These are phyloP conservation scores for Orycteropus afer DNA, from an alignment of 2,113 vertebrate genomes.

Conservation along the genomic window DNA sequence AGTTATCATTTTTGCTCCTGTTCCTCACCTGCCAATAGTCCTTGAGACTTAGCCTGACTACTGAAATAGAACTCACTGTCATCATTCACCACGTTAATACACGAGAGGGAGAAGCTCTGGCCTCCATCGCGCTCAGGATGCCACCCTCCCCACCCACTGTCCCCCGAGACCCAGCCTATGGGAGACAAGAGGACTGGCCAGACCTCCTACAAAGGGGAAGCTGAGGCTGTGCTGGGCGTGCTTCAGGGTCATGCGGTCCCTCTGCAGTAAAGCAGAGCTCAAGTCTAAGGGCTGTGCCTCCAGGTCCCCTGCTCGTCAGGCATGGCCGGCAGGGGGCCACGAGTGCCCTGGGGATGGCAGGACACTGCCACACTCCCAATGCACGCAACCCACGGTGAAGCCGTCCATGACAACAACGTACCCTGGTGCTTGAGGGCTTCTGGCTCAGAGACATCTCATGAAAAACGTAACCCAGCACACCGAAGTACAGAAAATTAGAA, in stretches of 20 bases:
- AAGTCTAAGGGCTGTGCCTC: background rate
- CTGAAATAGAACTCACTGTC: too few species aligned
- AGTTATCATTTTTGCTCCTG: rapidly evolving
- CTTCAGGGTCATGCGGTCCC: background rate
- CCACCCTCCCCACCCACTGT: rapidly evolving
- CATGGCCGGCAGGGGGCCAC: too few species aligned
- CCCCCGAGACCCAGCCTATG: too few species aligned
- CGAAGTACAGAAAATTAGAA: background rate
- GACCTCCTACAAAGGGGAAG: background rate
- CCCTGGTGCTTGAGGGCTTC: background rate
- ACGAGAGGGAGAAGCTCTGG: background rate
- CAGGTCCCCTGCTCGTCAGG: too few species aligned
- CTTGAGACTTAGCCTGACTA: background rate
- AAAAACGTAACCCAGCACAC: background rate
- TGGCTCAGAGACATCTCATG: rapidly evolving
- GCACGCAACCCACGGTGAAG: rapidly evolving
- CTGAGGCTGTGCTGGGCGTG: background rate
- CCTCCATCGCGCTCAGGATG: rapidly evolving
- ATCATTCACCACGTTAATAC: rapidly evolving
- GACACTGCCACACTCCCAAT: rapidly evolving
- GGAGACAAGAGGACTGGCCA: too few species aligned
- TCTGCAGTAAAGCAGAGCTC: background rate
- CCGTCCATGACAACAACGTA: rapidly evolving
- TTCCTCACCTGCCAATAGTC: background rate
- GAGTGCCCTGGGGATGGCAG: background rate